phyloP scores from a whole-genome alignment of 2,113 vertebrate genomes.

The Sinocyclocheilus maitianheensis region DNA sequence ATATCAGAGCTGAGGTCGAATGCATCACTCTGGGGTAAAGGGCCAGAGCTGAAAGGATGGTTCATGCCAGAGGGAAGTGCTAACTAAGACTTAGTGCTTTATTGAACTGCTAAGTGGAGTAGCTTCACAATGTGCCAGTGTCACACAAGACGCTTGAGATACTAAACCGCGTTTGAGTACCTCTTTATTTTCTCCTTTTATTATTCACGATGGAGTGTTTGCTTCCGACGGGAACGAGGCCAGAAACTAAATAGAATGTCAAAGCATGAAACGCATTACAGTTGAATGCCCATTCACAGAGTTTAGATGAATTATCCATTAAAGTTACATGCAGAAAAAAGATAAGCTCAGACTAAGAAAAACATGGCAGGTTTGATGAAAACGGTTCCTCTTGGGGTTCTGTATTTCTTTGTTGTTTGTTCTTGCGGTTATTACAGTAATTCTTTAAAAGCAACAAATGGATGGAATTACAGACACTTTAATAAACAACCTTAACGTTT shows the following conservation, averaged over 20 bases:
- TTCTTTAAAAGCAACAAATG: slow-evolving; percentile 34
- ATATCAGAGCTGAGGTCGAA: slow-evolving; percentile 4
- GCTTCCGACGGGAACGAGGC: slow-evolving; percentile 35
- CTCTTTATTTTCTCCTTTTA: neutral
- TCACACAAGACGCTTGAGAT: slow-evolving; percentile 34
- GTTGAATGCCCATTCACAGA: slow-evolving; percentile 23
- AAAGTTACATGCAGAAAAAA: neutral
- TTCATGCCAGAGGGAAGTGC: neutral
- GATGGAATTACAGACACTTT: neutral
- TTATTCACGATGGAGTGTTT: slow-evolving; percentile 24
- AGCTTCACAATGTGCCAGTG: slow-evolving; percentile 20
- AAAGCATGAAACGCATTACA: slow-evolving; percentile 34
- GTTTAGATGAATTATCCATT: slow-evolving; percentile 39
- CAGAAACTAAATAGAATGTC: slow-evolving; percentile 45
- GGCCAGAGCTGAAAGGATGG: neutral
- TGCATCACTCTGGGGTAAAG: slow-evolving; percentile 17
- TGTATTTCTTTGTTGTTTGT: neutral
- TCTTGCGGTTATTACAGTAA: slow-evolving; percentile 8
- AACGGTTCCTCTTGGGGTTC: neutral
- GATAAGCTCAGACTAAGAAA: neutral
- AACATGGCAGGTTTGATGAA: slow-evolving; percentile 13
- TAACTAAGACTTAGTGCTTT: neutral
- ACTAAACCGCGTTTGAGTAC: slow-evolving; percentile 6
- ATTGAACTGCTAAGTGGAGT: slow-evolving; percentile 6
- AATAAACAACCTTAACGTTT: neutral